These are phyloP conservation scores for Erinaceus europaeus DNA, from an alignment of 2,113 vertebrate species.

Conservation along the genomic window DNA sequence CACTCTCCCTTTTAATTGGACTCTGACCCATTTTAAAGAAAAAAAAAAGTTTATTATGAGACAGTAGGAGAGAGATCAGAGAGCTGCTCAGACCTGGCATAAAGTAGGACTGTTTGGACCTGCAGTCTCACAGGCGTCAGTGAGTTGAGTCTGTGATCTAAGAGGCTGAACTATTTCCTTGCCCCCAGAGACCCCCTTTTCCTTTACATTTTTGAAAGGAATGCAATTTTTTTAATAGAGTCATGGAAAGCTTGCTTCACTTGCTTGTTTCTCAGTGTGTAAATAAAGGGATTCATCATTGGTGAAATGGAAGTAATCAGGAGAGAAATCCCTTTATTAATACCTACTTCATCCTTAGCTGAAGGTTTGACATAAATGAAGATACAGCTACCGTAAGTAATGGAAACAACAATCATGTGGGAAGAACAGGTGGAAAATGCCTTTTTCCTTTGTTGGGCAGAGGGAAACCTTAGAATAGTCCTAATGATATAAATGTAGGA, in stretches of 20 bases:
- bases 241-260: constrained; percentile 35
- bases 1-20: not conserved
- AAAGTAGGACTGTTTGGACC: no score
- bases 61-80: no score
- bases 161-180: no score
- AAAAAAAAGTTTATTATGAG: no score
- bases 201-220: not conserved
- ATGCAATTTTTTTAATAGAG: not conserved
- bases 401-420: constrained; percentile 33
- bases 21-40: no score
- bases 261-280: constrained; percentile 49
- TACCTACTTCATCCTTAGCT: not conserved
- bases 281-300: constrained; percentile 46
- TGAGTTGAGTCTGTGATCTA: no score
- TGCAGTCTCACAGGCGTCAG: no score
- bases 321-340: constrained; percentile 27
- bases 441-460: constrained; percentile 30
- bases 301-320: constrained; percentile 28
- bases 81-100: no score
- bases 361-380: constrained; percentile 54
- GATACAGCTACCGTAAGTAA: constrained; percentile 16
- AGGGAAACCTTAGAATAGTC: constrained; percentile 4
- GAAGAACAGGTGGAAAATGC: constrained; percentile 41
- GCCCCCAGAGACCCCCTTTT: no score
- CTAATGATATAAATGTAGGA: constrained; percentile 23